phyloP scores from a whole-genome alignment of 2,888 invertebrate genomes.

The Acholoe squamosa region DNA sequence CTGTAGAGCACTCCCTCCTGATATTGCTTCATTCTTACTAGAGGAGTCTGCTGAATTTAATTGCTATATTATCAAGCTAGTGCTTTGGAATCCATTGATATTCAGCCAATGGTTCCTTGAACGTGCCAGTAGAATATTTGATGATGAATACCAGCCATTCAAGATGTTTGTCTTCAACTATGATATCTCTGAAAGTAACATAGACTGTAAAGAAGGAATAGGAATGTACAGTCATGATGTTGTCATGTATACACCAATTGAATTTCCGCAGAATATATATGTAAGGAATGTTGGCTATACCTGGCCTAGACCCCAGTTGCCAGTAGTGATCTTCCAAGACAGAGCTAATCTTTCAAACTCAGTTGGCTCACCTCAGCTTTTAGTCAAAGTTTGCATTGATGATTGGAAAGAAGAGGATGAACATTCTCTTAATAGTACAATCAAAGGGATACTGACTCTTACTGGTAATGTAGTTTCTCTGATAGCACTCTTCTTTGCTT shows the following conservation, averaged over 20 bases:
- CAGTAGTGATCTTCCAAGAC: not conserved
- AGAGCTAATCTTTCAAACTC: not conserved
- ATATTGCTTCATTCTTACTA: not conserved
- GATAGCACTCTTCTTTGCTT: not conserved
- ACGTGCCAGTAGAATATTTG: not conserved
- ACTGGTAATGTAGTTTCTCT: conserved; percentile 7
- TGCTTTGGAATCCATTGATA: not conserved
- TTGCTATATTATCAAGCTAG: not conserved
- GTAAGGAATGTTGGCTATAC: not conserved
- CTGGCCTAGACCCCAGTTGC: not conserved
- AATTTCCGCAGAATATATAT: not conserved
- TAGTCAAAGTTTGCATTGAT: not conserved
- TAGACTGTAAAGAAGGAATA: not conserved
- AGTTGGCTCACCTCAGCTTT: not conserved
- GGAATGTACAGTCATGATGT: not conserved
- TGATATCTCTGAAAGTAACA: not conserved
- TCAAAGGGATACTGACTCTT: not conserved
- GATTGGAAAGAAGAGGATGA: not conserved
- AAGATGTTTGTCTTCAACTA: not conserved
- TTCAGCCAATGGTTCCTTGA: not conserved
- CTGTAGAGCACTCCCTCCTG: not conserved
- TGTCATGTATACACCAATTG: not conserved
- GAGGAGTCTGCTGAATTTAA: not conserved
- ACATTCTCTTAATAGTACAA: not conserved
- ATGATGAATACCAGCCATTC: not conserved